A percentile compares a stretch with the other conserved stretches of the same genome.
These are phyloP conservation scores for Tridacna crocea DNA, from an alignment of 2,888 invertebrate genomes.

Conservation along the genomic window DNA sequence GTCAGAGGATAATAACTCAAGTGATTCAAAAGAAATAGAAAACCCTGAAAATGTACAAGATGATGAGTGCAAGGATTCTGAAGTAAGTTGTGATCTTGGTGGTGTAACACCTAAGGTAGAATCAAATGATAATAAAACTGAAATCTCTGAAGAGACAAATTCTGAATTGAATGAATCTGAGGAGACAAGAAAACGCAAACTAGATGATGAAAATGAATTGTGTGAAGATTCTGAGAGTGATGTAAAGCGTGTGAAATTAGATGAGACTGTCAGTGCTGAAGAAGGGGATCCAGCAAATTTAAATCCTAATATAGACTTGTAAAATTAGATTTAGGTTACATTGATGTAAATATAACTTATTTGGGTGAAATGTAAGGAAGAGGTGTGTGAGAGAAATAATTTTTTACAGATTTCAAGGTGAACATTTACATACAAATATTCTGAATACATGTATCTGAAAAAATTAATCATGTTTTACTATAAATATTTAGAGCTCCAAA, in stretches of 20 bases:
- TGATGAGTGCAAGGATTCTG: background rate
- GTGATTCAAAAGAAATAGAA: background rate
- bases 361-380: too few relatives aligned
- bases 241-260: constrained; percentile 6
- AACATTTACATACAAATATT: too few relatives aligned
- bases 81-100: background rate
- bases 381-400: too few relatives aligned
- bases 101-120: background rate
- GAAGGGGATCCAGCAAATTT: background rate
- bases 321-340: background rate
- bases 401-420: too few relatives aligned
- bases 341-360: too few relatives aligned
- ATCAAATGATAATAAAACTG: background rate
- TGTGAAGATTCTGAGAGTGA: constrained; percentile 9
- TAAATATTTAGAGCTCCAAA: too few relatives aligned
- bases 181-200: constrained; percentile 16
- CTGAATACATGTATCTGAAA: too few relatives aligned
- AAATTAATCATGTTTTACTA: too few relatives aligned
- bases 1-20: background rate
- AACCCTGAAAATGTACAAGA: background rate
- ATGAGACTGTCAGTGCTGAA: background rate
- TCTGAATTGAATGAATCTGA: background rate
- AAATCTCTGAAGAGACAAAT: background rate
- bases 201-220: background rate
- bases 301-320: background rate